These are phyloP conservation scores for Lepilemur septentrionalis DNA, from an alignment of 2,797 vertebrate species.

Conservation along the genomic window DNA sequence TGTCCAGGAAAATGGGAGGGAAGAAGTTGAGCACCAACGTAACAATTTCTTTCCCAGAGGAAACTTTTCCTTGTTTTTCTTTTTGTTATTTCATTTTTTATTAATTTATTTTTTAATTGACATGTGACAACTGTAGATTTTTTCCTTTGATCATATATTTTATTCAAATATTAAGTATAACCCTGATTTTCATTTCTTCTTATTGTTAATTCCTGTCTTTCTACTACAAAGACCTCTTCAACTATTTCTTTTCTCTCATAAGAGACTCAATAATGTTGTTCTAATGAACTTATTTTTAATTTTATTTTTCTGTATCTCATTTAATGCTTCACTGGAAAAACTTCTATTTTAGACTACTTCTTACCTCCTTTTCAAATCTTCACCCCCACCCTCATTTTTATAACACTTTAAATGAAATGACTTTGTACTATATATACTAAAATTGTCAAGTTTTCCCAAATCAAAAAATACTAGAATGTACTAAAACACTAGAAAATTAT, in stretches of 20 bases:
- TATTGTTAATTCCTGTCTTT: background rate
- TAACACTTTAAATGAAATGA: background rate
- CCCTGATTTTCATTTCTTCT: background rate
- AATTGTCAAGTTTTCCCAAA: background rate
- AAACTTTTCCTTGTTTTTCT: background rate
- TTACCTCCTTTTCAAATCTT: background rate
- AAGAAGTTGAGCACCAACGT: background rate
- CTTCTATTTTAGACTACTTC: background rate
- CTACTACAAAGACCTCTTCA: background rate
- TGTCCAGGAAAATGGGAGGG: background rate
- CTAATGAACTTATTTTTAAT: background rate
- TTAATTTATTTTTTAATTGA: too few species aligned
- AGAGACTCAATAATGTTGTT: background rate
- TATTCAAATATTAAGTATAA: background rate
- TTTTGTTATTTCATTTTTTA: too few species aligned
- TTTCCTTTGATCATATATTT: background rate
- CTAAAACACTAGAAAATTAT: background rate
- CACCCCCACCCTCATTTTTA: background rate
- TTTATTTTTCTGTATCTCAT: background rate
- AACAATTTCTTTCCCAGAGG: background rate
- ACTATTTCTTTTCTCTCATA: background rate
- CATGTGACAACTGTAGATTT: background rate
- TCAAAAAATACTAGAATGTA: background rate
- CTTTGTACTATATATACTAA: background rate
- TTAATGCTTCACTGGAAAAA: background rate